Evolutionary conservation across 2,797 vertebrate genomes (phyloP).

Genomic region (Coregonus suidteri): DNA sequence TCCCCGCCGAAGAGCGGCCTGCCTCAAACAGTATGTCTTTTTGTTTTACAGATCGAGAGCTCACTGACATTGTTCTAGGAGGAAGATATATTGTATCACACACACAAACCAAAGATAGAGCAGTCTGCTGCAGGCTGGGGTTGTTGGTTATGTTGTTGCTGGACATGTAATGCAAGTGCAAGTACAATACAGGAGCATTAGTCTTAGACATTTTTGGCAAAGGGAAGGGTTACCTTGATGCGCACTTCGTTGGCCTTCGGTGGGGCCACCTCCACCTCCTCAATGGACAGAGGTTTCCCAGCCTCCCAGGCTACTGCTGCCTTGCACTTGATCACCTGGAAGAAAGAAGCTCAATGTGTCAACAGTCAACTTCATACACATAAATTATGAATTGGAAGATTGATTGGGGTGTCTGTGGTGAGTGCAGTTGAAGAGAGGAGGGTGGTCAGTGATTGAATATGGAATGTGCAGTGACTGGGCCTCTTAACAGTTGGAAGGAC

Average conservation of each 20-base stretch:
- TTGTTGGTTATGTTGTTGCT: background rate
- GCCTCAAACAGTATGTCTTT: background rate
- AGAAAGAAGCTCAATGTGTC: background rate
- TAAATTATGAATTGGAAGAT: background rate
- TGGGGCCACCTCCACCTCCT: slow-evolving; percentile 93
- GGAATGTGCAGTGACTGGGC: too few species aligned
- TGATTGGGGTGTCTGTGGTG: too few species aligned
- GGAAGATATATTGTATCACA: too few species aligned
- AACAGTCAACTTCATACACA: too few species aligned
- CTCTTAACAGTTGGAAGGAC: too few species aligned
- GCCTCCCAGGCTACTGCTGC: slow-evolving; percentile 95
- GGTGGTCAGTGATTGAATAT: too few species aligned
- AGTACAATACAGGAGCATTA: background rate
- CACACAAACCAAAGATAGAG: too few species aligned
- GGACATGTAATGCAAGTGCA: background rate
- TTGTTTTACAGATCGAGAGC: background rate
- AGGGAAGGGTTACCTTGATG: slow-evolving; percentile 84
- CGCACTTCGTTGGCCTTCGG: slow-evolving; percentile 94
- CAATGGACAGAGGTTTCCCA: slow-evolving; percentile 88
- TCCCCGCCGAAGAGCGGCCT: background rate
- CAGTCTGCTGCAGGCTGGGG: too few species aligned
- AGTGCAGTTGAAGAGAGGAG: too few species aligned
- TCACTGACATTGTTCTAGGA: too few species aligned
- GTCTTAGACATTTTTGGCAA: background rate
- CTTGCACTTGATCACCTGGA: slow-evolving; percentile 92